Percentiles rank a stretch among this genome's conserved stretches.
Evolutionary conservation across 2,888 invertebrate species (phyloP).

Genomic region (Atethmia centrago): DNA sequence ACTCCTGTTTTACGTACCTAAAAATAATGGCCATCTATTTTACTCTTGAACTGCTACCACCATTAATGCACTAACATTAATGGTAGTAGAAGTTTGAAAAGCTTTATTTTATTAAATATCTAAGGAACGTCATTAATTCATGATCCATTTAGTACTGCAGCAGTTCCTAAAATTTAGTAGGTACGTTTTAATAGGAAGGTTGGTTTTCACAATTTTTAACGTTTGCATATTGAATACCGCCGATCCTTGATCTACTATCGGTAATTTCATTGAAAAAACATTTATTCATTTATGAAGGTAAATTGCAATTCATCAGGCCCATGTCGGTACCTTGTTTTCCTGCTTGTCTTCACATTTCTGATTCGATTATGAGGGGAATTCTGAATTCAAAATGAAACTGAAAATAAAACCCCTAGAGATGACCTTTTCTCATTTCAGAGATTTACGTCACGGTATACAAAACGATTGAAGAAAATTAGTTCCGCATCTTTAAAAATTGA

Average conservation of each 20-base stretch:
- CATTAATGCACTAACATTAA: not conserved
- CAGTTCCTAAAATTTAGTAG: not conserved
- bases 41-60: not conserved
- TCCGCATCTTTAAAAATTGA: slow-evolving; percentile 39
- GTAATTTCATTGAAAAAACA: not conserved
- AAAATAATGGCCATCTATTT: not conserved
- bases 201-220: not conserved
- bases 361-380: not conserved
- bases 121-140: not conserved
- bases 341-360: not conserved
- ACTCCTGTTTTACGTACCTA: slow-evolving; percentile 2
- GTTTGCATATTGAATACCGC: not conserved
- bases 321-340: not conserved
- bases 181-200: no score
- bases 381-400: no score
- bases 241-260: not conserved
- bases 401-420: not conserved
- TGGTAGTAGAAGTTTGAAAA: no score
- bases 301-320: not conserved
- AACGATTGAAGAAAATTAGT: slow-evolving; percentile 13
- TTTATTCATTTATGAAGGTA: not conserved
- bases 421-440: not conserved
- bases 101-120: not conserved
- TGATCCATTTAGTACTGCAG: not conserved
- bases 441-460: not conserved